A percentile compares a stretch with the other conserved stretches of the same genome.
These are phyloP conservation scores for Crocuta crocuta DNA, from an alignment of 2,113 vertebrate species.

Conservation along the genomic window DNA sequence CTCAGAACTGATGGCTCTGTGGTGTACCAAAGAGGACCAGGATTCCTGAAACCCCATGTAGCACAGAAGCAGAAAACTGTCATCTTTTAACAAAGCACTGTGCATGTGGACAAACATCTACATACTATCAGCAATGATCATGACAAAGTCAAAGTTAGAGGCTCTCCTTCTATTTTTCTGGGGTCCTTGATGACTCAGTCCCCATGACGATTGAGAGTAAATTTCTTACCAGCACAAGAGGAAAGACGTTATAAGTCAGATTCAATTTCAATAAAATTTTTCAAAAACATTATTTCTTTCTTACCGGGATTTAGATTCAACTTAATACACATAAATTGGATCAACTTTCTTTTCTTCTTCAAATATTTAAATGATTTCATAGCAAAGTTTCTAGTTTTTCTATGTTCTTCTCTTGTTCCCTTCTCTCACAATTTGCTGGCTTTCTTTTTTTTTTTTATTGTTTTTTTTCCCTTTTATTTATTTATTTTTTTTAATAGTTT, in stretches of 20 bases:
- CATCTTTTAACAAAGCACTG: neutral
- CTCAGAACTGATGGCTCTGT: neutral
- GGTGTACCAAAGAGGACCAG: neutral
- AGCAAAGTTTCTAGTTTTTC: neutral
- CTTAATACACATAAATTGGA: neutral
- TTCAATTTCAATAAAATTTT: neutral
- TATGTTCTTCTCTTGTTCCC: too few species aligned
- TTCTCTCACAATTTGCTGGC: too few species aligned
- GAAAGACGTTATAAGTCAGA: neutral
- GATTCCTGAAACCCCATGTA: neutral
- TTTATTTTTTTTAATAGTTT: too few species aligned
- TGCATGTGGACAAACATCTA: neutral
- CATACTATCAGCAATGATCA: neutral
- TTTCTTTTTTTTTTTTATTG: too few species aligned
- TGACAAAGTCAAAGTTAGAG: slow-evolving; percentile 18
- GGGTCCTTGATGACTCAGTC: neutral
- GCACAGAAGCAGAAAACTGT: neutral
- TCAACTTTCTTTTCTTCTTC: neutral
- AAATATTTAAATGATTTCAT: neutral
- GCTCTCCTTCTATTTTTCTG: neutral
- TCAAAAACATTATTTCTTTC: neutral
- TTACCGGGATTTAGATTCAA: neutral
- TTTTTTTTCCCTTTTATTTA: too few species aligned
- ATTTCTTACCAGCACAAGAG: neutral
- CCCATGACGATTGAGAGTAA: neutral